A percentile compares a stretch with the other conserved stretches of the same genome.
Conservation (phyloP, 2,113 vertebrate species). For the Equus quagga region DNA sequence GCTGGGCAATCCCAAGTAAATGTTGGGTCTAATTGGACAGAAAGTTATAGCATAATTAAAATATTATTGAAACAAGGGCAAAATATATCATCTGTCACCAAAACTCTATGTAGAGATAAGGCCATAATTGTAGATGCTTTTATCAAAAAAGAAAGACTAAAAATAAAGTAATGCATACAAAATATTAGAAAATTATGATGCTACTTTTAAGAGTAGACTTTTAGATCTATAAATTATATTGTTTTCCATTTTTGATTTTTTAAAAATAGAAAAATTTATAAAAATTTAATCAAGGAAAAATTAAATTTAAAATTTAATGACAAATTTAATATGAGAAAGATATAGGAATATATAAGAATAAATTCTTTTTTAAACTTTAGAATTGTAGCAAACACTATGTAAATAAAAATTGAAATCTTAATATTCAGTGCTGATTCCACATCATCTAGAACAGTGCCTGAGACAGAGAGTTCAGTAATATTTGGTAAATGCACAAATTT, state of each 20-base stretch:
- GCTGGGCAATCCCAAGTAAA: background rate
- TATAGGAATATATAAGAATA: background rate
- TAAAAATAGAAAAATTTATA: background rate
- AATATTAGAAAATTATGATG: conserved; percentile 1
- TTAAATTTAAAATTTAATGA: background rate
- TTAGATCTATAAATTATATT: background rate
- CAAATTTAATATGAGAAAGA: background rate
- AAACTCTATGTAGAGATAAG: background rate
- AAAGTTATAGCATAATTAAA: background rate
- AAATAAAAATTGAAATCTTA: background rate
- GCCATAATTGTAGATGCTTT: background rate
- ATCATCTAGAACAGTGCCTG: background rate
- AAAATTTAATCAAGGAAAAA: background rate
- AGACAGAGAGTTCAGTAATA: background rate
- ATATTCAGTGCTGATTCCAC: background rate
- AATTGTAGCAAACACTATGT: background rate
- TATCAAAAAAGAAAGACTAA: conserved; percentile 7
- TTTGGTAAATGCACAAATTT: background rate
- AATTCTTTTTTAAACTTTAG: background rate
- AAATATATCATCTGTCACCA: background rate
- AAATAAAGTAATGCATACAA: background rate
- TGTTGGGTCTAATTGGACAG: background rate
- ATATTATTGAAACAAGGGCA: background rate
- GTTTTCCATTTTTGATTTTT: background rate
- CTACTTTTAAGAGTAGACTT: background rate